These are phyloP conservation scores for Amia ocellicauda DNA, from an alignment of 2,113 vertebrate genomes.

Conservation along the genomic window DNA sequence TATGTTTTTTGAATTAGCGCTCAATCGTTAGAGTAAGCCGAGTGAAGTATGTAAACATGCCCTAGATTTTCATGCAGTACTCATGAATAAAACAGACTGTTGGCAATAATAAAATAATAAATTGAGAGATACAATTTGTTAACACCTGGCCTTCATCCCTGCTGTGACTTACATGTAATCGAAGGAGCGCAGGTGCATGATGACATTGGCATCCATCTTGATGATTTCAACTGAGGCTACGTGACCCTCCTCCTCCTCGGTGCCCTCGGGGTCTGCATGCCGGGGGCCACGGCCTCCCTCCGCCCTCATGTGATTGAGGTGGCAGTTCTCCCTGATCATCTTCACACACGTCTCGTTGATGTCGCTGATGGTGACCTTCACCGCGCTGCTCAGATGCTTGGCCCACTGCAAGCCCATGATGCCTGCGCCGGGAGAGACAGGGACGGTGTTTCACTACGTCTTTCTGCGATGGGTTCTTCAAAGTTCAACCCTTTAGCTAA, in stretches of 20 bases:
- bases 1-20: no score
- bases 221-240: constrained; percentile 79
- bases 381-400: constrained; percentile 80
- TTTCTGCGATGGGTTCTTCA: no score
- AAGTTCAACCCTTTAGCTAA: neutral
- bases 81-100: neutral
- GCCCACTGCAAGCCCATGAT: constrained; percentile 98
- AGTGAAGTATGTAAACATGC: no score
- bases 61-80: no score
- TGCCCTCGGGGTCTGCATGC: constrained; percentile 50
- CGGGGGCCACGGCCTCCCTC: constrained; percentile 49
- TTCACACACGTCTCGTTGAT: constrained; percentile 85
- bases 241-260: constrained; percentile 46
- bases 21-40: no score
- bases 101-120: neutral
- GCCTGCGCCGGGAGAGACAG: constrained; percentile 55
- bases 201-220: constrained; percentile 95
- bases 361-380: constrained; percentile 92
- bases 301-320: constrained; percentile 85
- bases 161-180: constrained; percentile 88
- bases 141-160: neutral
- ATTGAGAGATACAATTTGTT: neutral
- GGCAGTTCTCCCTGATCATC: constrained; percentile 91
- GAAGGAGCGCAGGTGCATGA: constrained; percentile 92
- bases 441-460: no score